Percentiles rank a stretch among this genome's conserved stretches.
These are phyloP conservation scores for Napeogenes inachia DNA, from an alignment of 2,888 invertebrate species.

Conservation along the genomic window DNA sequence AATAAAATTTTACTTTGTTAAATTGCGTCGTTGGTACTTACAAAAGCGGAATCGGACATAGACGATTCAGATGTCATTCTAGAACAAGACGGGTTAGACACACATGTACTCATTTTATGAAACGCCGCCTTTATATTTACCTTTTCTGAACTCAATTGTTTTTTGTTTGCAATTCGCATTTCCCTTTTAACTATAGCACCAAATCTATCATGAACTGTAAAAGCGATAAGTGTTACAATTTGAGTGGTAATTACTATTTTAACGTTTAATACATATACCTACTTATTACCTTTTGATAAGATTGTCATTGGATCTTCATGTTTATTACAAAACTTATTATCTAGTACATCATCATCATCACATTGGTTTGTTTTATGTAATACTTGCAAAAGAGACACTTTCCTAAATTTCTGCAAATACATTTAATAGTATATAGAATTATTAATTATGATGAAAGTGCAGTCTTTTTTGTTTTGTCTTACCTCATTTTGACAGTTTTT, in stretches of 20 bases:
- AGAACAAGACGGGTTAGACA: constrained; percentile 42
- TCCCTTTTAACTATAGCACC: constrained; percentile 59
- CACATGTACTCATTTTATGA: constrained; percentile 39
- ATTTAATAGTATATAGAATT: not conserved
- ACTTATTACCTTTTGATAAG: constrained; percentile 61
- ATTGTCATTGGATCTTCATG: constrained; percentile 58
- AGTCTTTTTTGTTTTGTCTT: constrained; percentile 11
- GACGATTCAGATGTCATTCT: constrained; percentile 36
- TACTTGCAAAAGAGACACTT: constrained; percentile 65
- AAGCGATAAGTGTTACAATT: constrained; percentile 4
- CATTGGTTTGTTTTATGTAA: constrained; percentile 63
- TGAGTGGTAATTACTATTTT: not conserved
- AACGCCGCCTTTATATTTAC: constrained; percentile 52
- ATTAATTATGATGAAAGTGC: not conserved
- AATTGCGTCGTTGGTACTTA: constrained; percentile 32
- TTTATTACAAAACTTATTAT: constrained; percentile 31
- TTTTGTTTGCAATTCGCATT: constrained; percentile 45
- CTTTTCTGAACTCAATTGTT: constrained; percentile 33
- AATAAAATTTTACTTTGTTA: not conserved
- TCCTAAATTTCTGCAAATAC: constrained; percentile 48
- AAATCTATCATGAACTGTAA: constrained; percentile 61
- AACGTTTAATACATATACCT: not conserved
- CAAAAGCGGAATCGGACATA: constrained; percentile 40
- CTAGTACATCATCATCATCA: constrained; percentile 31
- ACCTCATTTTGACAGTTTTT: constrained; percentile 62